Percentiles rank a stretch among this genome's conserved stretches.
Conservation (phyloP, 2,888 invertebrate genomes). For the Tillus elongatus region DNA sequence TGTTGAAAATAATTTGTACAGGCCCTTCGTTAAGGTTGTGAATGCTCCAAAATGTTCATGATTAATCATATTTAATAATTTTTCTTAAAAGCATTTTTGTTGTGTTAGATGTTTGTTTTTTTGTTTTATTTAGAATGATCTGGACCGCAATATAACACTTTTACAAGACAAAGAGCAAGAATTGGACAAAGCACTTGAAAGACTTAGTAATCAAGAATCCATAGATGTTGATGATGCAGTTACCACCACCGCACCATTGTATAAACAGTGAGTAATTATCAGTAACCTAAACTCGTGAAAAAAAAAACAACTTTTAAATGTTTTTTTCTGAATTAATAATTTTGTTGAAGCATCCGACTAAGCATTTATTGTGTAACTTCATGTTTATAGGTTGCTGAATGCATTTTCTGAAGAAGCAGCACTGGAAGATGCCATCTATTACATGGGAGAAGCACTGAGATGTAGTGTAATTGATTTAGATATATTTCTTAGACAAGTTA, state of each 20-base stretch:
- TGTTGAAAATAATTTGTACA: too few relatives aligned
- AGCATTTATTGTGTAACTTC: too few relatives aligned
- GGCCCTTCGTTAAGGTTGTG: too few relatives aligned
- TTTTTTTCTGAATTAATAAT: constrained; percentile 8
- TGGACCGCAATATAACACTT: constrained; percentile 75
- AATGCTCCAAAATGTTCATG: too few relatives aligned
- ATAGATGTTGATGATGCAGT: constrained; percentile 95
- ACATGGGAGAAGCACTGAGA: constrained; percentile 89
- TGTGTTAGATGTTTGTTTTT: too few relatives aligned
- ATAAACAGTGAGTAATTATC: constrained; percentile 74
- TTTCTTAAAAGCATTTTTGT: too few relatives aligned
- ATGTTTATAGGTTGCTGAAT: constrained; percentile 63
- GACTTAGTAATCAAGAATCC: constrained; percentile 66
- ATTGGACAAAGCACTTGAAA: constrained; percentile 68
- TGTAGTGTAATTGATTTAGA: constrained; percentile 91
- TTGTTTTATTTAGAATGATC: constrained; percentile 56
- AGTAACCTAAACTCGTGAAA: too few relatives aligned
- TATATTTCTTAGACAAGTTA: constrained; percentile 91
- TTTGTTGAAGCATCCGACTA: constrained; percentile 4
- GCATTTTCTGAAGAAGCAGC: constrained; percentile 97
- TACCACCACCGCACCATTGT: constrained; percentile 89
- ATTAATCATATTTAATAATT: too few relatives aligned
- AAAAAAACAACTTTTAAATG: constrained; percentile 6
- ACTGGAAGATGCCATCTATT: constrained; percentile 96
- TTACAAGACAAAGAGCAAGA: constrained; percentile 83